Evolutionary conservation across 2,797 vertebrate species (phyloP).

Genomic region (Pogoniulus pusillus): DNA sequence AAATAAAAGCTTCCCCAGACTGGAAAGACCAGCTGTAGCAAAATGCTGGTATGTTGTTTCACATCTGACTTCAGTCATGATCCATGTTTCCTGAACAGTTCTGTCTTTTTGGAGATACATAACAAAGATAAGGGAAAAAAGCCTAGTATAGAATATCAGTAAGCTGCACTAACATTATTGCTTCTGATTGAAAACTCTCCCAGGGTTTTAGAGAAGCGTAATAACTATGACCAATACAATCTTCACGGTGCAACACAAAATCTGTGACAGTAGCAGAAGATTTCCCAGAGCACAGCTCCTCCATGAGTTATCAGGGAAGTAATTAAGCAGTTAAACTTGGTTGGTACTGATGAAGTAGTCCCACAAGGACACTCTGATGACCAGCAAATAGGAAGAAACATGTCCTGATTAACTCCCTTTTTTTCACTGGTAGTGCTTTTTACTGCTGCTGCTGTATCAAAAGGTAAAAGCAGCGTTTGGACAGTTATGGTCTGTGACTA

Average conservation of each 20-base stretch:
- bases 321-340: not conserved
- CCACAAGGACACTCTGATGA: not conserved
- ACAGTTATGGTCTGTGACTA: rapidly evolving
- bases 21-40: not conserved
- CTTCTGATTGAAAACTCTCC: not conserved
- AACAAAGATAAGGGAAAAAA: not conserved
- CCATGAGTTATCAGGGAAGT: not conserved
- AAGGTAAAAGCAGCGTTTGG: not conserved
- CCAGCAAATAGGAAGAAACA: not conserved
- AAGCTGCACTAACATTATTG: not conserved
- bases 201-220: not conserved
- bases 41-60: not conserved
- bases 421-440: not conserved
- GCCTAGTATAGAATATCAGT: not conserved
- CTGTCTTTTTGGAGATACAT: not conserved
- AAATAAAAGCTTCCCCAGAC: not conserved
- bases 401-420: not conserved
- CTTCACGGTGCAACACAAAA: not conserved
- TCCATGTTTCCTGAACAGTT: not conserved
- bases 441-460: not conserved
- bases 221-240: not conserved
- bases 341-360: not conserved
- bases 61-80: not conserved
- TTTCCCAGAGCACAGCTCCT: not conserved
- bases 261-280: not conserved